A percentile compares a stretch with the other conserved stretches of the same genome.
These are phyloP conservation scores for Pangasius krempfi DNA, from an alignment of 2,797 vertebrate genomes.

Conservation along the genomic window DNA sequence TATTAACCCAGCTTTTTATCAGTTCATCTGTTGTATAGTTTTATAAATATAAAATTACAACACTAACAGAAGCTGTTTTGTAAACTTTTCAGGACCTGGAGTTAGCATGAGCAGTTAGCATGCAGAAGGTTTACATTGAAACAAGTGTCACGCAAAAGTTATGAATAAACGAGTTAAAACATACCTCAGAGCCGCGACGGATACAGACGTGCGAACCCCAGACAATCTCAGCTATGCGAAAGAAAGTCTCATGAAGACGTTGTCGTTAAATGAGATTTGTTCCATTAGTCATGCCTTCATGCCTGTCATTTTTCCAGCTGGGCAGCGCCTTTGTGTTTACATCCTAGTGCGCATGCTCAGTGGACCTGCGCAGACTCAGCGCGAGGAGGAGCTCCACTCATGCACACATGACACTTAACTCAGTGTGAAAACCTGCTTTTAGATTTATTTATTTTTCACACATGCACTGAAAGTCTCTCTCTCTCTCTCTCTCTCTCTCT, in stretches of 20 bases:
- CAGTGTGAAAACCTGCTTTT: not conserved
- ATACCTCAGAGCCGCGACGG: not conserved
- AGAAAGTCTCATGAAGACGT: not conserved
- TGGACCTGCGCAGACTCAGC: not conserved
- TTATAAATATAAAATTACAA: not conserved
- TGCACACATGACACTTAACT: not conserved
- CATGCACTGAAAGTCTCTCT: not conserved
- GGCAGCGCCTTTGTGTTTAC: conserved; percentile 18
- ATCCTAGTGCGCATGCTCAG: conserved; percentile 45
- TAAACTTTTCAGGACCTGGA: not conserved
- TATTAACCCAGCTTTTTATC: not conserved
- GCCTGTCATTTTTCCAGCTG: not conserved
- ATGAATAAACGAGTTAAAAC: not conserved
- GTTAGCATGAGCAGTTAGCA: conserved; percentile 5
- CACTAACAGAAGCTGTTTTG: not conserved
- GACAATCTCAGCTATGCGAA: not conserved
- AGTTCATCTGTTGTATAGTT: not conserved
- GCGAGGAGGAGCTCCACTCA: not conserved
- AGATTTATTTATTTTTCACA: not conserved
- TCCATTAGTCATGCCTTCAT: not conserved
- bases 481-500: too few relatives aligned
- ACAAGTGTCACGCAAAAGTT: not conserved
- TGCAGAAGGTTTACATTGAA: conserved; percentile 1
- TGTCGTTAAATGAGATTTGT: not conserved
- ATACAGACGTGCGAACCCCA: not conserved